phyloP scores from a whole-genome alignment of 1,140 invertebrate genomes.

The Drosophila pruinosa region DNA sequence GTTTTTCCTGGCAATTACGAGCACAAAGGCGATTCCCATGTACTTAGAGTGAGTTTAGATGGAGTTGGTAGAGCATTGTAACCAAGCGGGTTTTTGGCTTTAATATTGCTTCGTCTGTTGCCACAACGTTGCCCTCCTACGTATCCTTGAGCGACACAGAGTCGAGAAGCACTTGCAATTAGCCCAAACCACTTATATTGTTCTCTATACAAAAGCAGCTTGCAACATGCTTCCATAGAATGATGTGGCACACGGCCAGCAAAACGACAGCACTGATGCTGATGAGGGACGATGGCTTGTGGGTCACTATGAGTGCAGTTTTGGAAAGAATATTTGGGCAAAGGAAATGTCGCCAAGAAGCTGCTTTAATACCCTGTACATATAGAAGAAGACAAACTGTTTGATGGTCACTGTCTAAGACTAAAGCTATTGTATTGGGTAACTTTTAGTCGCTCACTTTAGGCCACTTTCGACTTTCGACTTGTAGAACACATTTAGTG shows the following conservation, averaged over 20 bases:
- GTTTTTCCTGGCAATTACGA: conserved; percentile 61
- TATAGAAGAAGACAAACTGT: too few species aligned
- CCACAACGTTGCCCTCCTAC: too few species aligned
- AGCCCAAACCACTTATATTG: conserved; percentile 68
- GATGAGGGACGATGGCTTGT: background rate
- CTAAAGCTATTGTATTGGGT: conserved; percentile 12
- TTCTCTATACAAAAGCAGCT: conserved; percentile 41
- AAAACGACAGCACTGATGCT: background rate
- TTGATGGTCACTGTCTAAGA: too few species aligned
- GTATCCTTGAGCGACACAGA: background rate
- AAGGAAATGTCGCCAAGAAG: conserved; percentile 35
- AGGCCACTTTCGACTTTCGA: too few species aligned
- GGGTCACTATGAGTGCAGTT: conserved; percentile 12
- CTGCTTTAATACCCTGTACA: background rate
- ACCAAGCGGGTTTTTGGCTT: background rate
- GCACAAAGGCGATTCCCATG: conserved; percentile 46
- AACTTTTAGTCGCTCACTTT: background rate
- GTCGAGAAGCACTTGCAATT: conserved; percentile 62
- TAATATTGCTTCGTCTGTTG: background rate
- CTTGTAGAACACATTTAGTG: background rate
- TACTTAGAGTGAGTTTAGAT: background rate
- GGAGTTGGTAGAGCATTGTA: conserved; percentile 14
- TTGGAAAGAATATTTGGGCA: conserved; percentile 27
- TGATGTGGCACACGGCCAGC: conserved; percentile 49
- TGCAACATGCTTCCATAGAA: conserved; percentile 29